Evolutionary conservation across 1,140 invertebrate species (phyloP).

Genomic region (Drosophila eugracilis): DNA sequence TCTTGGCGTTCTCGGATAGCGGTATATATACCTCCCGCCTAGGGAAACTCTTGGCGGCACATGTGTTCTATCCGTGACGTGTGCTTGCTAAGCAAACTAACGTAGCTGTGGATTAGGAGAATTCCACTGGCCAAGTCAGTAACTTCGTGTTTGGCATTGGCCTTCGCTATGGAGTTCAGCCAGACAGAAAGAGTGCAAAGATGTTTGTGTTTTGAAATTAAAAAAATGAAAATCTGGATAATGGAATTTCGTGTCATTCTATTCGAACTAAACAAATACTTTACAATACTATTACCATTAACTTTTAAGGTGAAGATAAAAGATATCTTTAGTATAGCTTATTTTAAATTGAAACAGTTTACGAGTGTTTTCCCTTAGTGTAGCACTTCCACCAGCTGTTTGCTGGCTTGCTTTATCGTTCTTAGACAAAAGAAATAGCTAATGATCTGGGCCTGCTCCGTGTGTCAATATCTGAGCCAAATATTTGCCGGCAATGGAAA

Average conservation of each 20-base stretch:
- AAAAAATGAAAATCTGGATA: too few relatives aligned
- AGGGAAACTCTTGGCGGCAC: not conserved
- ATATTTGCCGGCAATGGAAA: constrained; percentile 16
- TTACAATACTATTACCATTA: too few relatives aligned
- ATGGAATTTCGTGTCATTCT: too few relatives aligned
- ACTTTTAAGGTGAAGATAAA: too few relatives aligned
- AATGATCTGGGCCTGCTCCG: constrained; percentile 11
- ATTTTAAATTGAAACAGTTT: not conserved
- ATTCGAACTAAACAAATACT: not conserved
- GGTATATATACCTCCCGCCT: constrained; percentile 29
- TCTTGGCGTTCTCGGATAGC: not conserved
- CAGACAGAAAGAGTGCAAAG: not conserved
- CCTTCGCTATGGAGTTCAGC: constrained; percentile 1
- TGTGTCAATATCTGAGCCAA: constrained; percentile 20
- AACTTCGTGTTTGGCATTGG: constrained; percentile 7
- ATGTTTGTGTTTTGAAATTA: too few relatives aligned
- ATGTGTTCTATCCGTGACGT: constrained; percentile 26
- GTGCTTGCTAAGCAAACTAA: constrained; percentile 17
- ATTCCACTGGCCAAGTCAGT: constrained; percentile 7
- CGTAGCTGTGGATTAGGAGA: constrained; percentile 17
- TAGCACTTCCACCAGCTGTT: not conserved
- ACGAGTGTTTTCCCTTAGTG: not conserved
- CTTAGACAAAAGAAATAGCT: constrained; percentile 14
- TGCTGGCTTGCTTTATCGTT: not conserved
- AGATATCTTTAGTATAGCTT: too few relatives aligned